Percentiles rank a stretch among this genome's conserved stretches.
phyloP scores from a whole-genome alignment of 2,888 invertebrate species.

The Orthonevra nobilis region DNA sequence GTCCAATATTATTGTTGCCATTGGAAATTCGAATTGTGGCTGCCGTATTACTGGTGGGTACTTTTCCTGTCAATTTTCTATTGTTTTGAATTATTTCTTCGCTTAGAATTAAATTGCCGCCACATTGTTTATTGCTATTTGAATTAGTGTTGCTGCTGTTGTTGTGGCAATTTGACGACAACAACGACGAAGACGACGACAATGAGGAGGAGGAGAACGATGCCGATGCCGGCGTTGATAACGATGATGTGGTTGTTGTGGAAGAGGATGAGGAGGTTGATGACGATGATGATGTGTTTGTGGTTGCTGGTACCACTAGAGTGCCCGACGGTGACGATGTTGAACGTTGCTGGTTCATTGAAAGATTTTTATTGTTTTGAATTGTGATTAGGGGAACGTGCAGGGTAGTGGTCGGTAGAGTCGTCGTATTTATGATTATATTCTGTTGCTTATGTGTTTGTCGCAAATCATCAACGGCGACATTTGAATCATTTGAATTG shows the following conservation, averaged over 20 bases:
- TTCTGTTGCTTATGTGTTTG: constrained; percentile 74
- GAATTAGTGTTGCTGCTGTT: no score
- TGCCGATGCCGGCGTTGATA: no score
- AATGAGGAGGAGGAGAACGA: constrained; percentile 14
- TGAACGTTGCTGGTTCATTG: constrained; percentile 72
- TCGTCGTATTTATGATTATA: constrained; percentile 77
- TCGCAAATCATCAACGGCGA: constrained; percentile 72
- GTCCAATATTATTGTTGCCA: constrained; percentile 62
- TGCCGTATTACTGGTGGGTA: constrained; percentile 70
- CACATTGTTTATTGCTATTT: constrained; percentile 54
- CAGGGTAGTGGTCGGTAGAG: constrained; percentile 72
- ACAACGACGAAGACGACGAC: constrained; percentile 19
- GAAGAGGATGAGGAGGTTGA: constrained; percentile 49
- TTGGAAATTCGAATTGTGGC: constrained; percentile 75
- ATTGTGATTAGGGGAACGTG: constrained; percentile 75
- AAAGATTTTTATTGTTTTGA: constrained; percentile 76
- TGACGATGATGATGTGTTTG: constrained; percentile 57
- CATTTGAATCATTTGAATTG: constrained; percentile 73
- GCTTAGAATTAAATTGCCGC: constrained; percentile 53
- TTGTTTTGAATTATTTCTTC: constrained; percentile 62
- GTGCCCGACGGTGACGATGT: constrained; percentile 39
- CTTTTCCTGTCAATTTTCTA: constrained; percentile 52
- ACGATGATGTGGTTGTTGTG: no score
- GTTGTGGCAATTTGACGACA: constrained; percentile 65
- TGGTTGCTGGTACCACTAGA: constrained; percentile 17